Evolutionary conservation across 2,797 vertebrate species (phyloP).

Genomic region (Ciconia nigra): DNA sequence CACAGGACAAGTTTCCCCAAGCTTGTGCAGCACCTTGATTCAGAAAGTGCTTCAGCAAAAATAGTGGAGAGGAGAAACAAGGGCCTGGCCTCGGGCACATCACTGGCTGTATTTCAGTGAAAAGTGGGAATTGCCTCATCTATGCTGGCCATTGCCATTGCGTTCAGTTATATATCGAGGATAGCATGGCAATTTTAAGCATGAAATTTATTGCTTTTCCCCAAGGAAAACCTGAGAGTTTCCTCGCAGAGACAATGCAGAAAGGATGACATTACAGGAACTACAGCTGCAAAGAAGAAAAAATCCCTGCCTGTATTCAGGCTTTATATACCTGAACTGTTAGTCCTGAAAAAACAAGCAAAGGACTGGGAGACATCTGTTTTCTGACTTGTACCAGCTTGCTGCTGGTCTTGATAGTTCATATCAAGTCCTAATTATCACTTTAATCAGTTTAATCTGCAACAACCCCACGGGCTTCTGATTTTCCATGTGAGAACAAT

Average conservation of each 20-base stretch:
- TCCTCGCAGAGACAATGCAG: neutral
- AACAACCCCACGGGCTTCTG: neutral
- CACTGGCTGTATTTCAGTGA: neutral
- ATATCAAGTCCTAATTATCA: neutral
- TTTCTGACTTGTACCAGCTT: neutral
- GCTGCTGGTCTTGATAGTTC: neutral
- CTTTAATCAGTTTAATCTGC: neutral
- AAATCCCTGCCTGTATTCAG: neutral
- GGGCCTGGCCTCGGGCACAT: neutral
- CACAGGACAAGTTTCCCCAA: neutral
- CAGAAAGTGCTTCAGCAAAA: neutral
- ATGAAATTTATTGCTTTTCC: neutral
- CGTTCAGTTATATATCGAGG: neutral
- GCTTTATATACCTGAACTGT: neutral
- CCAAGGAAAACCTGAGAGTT: neutral
- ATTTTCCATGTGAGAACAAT: neutral
- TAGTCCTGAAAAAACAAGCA: neutral
- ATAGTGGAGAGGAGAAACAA: neutral
- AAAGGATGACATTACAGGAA: neutral
- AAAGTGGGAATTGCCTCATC: neutral
- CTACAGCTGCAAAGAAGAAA: neutral
- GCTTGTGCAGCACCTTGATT: neutral
- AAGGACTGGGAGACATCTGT: neutral
- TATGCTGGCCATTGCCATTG: neutral
- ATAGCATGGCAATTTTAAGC: neutral